Conservation (phyloP, 2,888 invertebrate genomes). For the Dasypogon diadema region DNA sequence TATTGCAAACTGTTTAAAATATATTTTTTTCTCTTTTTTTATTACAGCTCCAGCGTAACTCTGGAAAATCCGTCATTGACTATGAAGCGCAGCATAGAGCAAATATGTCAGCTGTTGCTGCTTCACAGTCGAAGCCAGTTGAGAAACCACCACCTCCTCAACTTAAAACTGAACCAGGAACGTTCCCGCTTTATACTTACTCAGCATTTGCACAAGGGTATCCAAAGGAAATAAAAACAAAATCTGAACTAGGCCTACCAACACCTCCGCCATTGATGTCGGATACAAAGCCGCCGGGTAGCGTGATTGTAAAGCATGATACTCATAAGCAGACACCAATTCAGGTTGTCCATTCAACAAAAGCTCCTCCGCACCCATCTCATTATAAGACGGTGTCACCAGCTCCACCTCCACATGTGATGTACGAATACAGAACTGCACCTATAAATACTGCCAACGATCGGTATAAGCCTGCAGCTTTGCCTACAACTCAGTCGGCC, state of each 20-base stretch:
- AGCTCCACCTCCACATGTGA: constrained; percentile 64
- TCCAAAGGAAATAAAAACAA: constrained; percentile 55
- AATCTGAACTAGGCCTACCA: constrained; percentile 66
- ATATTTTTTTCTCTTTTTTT: constrained; percentile 2
- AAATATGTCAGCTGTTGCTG: constrained; percentile 31
- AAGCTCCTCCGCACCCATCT: constrained; percentile 48
- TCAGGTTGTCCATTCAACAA: constrained; percentile 53
- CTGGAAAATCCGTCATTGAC: constrained; percentile 52
- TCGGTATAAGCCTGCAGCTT: constrained; percentile 66
- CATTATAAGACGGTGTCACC: constrained; percentile 62
- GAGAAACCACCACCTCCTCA: constrained; percentile 62
- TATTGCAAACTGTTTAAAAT: background rate
- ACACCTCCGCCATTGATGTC: constrained; percentile 78
- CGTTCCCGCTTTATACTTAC: constrained; percentile 77
- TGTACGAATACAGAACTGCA: constrained; percentile 63
- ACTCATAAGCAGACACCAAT: constrained; percentile 60
- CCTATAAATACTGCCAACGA: constrained; percentile 68
- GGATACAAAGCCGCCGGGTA: constrained; percentile 73
- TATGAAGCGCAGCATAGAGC: constrained; percentile 53
- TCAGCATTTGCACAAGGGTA: constrained; percentile 48
- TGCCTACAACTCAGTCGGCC: constrained; percentile 63
- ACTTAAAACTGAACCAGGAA: constrained; percentile 72
- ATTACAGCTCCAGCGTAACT: constrained; percentile 52
- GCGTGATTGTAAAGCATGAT: constrained; percentile 82
- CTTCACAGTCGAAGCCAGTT: constrained; percentile 49